Percentiles rank a stretch among this genome's conserved stretches.
Conservation (phyloP, 2,113 vertebrate species). For the Oncorhynchus gorbuscha region DNA sequence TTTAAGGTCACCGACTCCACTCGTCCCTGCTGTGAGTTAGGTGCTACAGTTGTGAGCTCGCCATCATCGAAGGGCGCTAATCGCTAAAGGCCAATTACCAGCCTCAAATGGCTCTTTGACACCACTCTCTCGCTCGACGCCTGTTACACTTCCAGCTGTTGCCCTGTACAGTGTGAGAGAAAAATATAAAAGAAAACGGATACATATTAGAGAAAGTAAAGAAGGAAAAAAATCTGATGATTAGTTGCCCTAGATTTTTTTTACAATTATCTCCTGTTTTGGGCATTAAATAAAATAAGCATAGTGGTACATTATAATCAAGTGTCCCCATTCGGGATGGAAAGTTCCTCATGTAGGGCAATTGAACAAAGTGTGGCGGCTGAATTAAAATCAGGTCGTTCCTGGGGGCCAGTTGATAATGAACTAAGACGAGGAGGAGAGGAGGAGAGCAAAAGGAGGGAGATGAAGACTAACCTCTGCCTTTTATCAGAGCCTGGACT, state of each 20-base stretch:
- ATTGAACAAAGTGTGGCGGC: conserved; percentile 70
- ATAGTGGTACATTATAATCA: conserved; percentile 64
- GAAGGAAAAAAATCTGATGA: conserved; percentile 31
- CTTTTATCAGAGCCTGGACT: conserved; percentile 14
- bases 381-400: conserved; percentile 75
- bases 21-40: background rate
- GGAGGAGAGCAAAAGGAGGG: conserved; percentile 39
- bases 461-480: conserved; percentile 58
- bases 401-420: conserved; percentile 70
- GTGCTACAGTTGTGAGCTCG: conserved; percentile 23
- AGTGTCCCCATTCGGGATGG: conserved; percentile 58
- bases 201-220: conserved; percentile 14
- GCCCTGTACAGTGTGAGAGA: conserved; percentile 5
- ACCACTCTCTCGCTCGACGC: conserved; percentile 24
- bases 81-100: conserved; percentile 52
- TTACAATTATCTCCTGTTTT: conserved; percentile 66
- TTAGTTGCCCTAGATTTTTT: conserved; percentile 59
- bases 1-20: background rate
- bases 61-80: conserved; percentile 46
- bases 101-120: conserved; percentile 31
- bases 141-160: conserved; percentile 22
- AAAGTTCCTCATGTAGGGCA: conserved; percentile 66
- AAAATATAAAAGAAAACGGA: conserved; percentile 31
- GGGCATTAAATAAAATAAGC: conserved; percentile 61
- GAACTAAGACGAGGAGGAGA: conserved; percentile 57